These are phyloP conservation scores for Diploscapter pachys DNA, from an alignment of 1,140 invertebrate genomes.

Conservation along the genomic window DNA sequence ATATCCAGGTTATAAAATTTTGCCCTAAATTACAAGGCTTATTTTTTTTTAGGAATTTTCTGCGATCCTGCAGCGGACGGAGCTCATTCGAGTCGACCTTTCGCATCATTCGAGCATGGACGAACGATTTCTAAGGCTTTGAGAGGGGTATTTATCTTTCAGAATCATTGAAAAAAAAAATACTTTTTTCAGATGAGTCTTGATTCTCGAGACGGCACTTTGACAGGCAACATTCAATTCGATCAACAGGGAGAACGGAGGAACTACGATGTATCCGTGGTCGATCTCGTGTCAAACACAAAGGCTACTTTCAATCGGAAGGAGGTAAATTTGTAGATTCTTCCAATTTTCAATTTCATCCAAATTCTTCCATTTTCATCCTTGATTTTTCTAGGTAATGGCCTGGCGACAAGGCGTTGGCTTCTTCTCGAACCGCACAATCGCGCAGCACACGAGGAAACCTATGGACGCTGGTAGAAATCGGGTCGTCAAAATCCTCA, in stretches of 20 bases:
- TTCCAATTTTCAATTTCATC: background rate
- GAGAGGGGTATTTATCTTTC: slow-evolving; percentile 35
- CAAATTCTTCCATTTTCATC: no score
- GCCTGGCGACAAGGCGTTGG: slow-evolving; percentile 51
- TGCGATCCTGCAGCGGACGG: slow-evolving; percentile 51
- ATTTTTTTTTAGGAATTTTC: slow-evolving; percentile 44
- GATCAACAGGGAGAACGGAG: slow-evolving; percentile 50
- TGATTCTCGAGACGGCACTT: slow-evolving; percentile 44
- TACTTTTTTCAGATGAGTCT: slow-evolving; percentile 41
- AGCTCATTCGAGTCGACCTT: slow-evolving; percentile 51
- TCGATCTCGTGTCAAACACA: slow-evolving; percentile 55
- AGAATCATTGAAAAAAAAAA: slow-evolving; percentile 3
- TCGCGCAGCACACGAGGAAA: slow-evolving; percentile 53
- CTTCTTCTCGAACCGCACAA: slow-evolving; percentile 52
- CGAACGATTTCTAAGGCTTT: slow-evolving; percentile 45
- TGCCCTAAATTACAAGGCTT: slow-evolving; percentile 3
- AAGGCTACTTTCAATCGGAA: slow-evolving; percentile 58
- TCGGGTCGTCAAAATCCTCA: slow-evolving; percentile 49
- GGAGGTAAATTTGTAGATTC: slow-evolving; percentile 41
- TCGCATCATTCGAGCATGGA: slow-evolving; percentile 56
- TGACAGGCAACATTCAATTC: slow-evolving; percentile 56
- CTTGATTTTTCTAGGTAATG: slow-evolving; percentile 44
- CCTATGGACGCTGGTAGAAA: slow-evolving; percentile 36
- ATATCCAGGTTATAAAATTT: slow-evolving; percentile 10
- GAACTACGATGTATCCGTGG: slow-evolving; percentile 53